phyloP scores from a whole-genome alignment of 2,888 invertebrate genomes.

The Patella pellucida region DNA sequence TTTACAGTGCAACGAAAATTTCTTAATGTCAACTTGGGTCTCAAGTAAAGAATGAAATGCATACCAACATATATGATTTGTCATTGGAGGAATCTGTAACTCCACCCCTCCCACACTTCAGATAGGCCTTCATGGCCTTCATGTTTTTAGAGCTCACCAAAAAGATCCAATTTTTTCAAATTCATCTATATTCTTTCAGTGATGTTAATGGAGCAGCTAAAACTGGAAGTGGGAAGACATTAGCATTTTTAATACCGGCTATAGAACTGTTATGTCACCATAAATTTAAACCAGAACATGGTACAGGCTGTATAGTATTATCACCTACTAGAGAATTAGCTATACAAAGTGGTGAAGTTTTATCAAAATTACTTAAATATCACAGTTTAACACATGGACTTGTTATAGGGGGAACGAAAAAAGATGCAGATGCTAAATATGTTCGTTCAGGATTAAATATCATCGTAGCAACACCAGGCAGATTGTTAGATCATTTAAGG shows the following conservation, averaged over 20 bases:
- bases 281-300: constrained; percentile 91
- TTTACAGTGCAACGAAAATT: no score
- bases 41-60: no score
- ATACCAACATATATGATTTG: no score
- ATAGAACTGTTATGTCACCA: constrained; percentile 90
- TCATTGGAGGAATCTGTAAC: no score
- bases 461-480: constrained; percentile 90
- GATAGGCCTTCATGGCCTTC: no score
- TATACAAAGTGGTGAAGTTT: background rate
- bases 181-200: constrained; percentile 63
- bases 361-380: background rate
- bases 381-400: constrained; percentile 1
- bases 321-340: constrained; percentile 5
- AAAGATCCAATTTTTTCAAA: no score
- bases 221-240: constrained; percentile 96
- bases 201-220: constrained; percentile 93
- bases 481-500: constrained; percentile 87
- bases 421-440: constrained; percentile 37
- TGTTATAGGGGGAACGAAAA: background rate
- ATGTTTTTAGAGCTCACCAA: no score
- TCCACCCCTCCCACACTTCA: no score
- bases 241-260: constrained; percentile 93
- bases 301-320: constrained; percentile 63
- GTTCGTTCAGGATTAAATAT: constrained; percentile 86
- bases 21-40: no score